phyloP scores from a whole-genome alignment of 2,797 vertebrate genomes.

The Crenichthys baileyi region DNA sequence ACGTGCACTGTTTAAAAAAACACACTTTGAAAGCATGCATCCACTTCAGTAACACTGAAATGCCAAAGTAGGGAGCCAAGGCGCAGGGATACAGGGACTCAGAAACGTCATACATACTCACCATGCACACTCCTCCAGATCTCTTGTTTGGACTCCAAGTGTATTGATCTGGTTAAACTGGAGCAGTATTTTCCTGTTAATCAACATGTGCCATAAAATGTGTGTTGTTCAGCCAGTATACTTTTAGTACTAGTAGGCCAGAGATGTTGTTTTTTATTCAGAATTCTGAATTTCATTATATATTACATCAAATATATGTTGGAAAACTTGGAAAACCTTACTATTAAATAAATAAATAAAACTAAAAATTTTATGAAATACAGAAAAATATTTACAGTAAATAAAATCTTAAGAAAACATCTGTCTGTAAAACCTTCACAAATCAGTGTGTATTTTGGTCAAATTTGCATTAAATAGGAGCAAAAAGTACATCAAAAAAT shows the following conservation, averaged over 20 bases:
- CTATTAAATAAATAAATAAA: neutral
- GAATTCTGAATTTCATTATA: neutral
- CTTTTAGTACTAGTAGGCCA: neutral
- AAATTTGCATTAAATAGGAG: neutral
- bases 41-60: conserved; percentile 63
- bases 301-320: neutral
- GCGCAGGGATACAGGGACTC: conserved; percentile 15
- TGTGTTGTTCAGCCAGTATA: neutral
- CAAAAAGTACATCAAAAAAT: neutral
- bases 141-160: conserved; percentile 60
- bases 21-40: conserved; percentile 63
- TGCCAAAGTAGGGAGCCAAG: conserved; percentile 20
- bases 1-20: conserved; percentile 39
- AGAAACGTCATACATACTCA: conserved; percentile 12
- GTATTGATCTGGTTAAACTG: conserved; percentile 58
- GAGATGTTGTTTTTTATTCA: neutral
- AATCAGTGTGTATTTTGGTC: neutral
- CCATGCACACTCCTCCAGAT: conserved; percentile 28
- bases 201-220: conserved; percentile 14
- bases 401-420: neutral
- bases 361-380: neutral
- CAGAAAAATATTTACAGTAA: neutral
- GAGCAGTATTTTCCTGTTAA: conserved; percentile 50
- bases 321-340: neutral
- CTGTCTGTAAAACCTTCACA: neutral